These are phyloP conservation scores for Falco punctatus DNA, from an alignment of 2,113 vertebrate genomes.

Conservation along the genomic window DNA sequence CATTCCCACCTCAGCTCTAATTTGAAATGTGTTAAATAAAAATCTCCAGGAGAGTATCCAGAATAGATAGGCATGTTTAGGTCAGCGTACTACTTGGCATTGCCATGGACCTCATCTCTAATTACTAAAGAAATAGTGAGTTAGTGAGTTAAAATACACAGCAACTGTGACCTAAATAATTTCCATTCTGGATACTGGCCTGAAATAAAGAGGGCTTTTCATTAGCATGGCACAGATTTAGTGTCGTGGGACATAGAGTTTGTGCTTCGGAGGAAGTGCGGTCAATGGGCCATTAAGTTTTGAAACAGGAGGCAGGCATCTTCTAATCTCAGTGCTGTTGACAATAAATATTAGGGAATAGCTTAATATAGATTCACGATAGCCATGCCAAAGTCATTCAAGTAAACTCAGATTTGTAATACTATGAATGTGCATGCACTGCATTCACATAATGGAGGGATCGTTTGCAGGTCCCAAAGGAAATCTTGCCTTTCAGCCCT, in stretches of 20 bases:
- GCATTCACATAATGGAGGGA: background rate
- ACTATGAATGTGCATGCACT: background rate
- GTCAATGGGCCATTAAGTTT: slow-evolving; percentile 55
- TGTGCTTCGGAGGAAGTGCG: slow-evolving; percentile 54
- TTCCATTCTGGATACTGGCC: slow-evolving; percentile 47
- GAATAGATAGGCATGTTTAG: slow-evolving; percentile 47
- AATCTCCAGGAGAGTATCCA: slow-evolving; percentile 50
- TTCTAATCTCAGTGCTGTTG: slow-evolving; percentile 37
- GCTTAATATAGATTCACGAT: background rate
- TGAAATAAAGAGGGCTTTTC: slow-evolving; percentile 62
- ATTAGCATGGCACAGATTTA: slow-evolving; percentile 59
- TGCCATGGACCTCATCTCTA: slow-evolving; percentile 47
- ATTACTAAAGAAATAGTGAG: slow-evolving; percentile 69
- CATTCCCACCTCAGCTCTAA: slow-evolving; percentile 39
- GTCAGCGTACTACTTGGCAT: slow-evolving; percentile 29
- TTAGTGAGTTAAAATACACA: slow-evolving; percentile 47
- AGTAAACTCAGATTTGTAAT: background rate
- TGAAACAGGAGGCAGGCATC: slow-evolving; percentile 61
- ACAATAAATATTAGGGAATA: slow-evolving; percentile 53
- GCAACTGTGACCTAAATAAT: slow-evolving; percentile 60
- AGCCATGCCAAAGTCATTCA: background rate
- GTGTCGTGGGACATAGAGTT: slow-evolving; percentile 27
- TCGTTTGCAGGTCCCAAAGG: background rate
- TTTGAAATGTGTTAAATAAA: slow-evolving; percentile 50
- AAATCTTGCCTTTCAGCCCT: slow-evolving; percentile 55